These are phyloP conservation scores for Diorhabda elongata DNA, from an alignment of 1,140 invertebrate genomes.

Conservation along the genomic window DNA sequence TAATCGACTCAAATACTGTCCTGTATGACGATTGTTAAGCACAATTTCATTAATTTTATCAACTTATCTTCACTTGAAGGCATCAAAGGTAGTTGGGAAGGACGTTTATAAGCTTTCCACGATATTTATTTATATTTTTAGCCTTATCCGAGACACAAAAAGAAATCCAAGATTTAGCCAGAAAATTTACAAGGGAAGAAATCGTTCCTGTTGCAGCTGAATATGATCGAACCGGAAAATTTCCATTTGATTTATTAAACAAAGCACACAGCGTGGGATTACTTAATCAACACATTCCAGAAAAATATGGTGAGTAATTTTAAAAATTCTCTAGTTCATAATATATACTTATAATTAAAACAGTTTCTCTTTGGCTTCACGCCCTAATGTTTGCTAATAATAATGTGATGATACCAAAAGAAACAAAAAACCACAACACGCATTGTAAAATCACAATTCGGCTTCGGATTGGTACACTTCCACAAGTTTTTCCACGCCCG, in stretches of 20 bases:
- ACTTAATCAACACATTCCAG: conserved; percentile 81
- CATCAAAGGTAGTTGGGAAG: neutral
- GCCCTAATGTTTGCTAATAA: too few species aligned
- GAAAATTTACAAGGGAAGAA: conserved; percentile 88
- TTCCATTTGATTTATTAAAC: conserved; percentile 90
- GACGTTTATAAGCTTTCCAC: neutral
- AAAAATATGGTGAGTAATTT: conserved; percentile 53
- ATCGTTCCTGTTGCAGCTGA: conserved; percentile 85
- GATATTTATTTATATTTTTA: conserved; percentile 33
- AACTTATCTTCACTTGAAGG: too few species aligned
- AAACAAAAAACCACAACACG: too few species aligned
- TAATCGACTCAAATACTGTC: too few species aligned
- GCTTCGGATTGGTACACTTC: too few species aligned
- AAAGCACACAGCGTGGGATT: conserved; percentile 87
- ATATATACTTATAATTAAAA: neutral
- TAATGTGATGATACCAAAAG: too few species aligned
- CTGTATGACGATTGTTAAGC: too few species aligned
- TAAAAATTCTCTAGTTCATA: too few species aligned
- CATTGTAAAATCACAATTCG: too few species aligned
- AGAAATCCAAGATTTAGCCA: conserved; percentile 79
- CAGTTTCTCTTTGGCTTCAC: neutral
- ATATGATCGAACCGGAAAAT: conserved; percentile 85
- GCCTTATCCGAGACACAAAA: conserved; percentile 70
- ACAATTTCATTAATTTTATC: too few species aligned
- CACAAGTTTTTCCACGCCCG: too few species aligned